Evolutionary conservation across 1,140 invertebrate genomes (phyloP).

Genomic region (Psix sp.): DNA sequence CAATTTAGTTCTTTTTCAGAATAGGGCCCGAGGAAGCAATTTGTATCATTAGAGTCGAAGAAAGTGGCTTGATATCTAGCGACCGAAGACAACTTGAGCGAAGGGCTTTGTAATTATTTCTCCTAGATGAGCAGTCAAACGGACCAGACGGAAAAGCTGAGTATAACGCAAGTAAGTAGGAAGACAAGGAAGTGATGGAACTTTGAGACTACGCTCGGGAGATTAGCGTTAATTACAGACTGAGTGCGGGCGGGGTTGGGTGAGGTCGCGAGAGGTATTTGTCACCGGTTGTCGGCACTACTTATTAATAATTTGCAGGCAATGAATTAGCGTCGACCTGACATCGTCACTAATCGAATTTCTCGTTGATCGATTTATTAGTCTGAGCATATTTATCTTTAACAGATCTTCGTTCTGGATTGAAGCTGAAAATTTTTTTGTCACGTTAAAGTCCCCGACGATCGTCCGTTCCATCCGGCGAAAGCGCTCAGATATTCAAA

Average conservation of each 20-base stretch:
- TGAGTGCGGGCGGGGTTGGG: conserved; percentile 69
- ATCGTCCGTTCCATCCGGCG: conserved; percentile 66
- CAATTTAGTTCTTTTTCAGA: no score
- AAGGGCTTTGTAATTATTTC: conserved; percentile 60
- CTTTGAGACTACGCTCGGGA: conserved; percentile 67
- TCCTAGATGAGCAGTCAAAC: conserved; percentile 59
- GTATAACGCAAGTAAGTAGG: conserved; percentile 45
- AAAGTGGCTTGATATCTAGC: conserved; percentile 33
- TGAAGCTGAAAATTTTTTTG: conserved; percentile 49
- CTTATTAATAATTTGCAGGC: conserved; percentile 73
- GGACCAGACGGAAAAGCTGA: conserved; percentile 54
- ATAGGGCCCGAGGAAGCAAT: no score
- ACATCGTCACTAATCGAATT: conserved; percentile 73
- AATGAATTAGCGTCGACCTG: conserved; percentile 73
- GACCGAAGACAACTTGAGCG: conserved; percentile 60
- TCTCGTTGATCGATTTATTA: conserved; percentile 63
- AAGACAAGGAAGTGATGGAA: conserved; percentile 60
- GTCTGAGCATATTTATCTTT: conserved; percentile 29
- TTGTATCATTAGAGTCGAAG: no score
- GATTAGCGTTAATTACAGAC: conserved; percentile 77
- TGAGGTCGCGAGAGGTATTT: conserved; percentile 68
- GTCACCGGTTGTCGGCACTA: conserved; percentile 71
- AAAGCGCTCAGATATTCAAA: conserved; percentile 77
- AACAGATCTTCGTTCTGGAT: not conserved
- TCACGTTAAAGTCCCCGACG: conserved; percentile 65